Conservation (phyloP, 2,797 vertebrate species). For the Lates japonicus region DNA sequence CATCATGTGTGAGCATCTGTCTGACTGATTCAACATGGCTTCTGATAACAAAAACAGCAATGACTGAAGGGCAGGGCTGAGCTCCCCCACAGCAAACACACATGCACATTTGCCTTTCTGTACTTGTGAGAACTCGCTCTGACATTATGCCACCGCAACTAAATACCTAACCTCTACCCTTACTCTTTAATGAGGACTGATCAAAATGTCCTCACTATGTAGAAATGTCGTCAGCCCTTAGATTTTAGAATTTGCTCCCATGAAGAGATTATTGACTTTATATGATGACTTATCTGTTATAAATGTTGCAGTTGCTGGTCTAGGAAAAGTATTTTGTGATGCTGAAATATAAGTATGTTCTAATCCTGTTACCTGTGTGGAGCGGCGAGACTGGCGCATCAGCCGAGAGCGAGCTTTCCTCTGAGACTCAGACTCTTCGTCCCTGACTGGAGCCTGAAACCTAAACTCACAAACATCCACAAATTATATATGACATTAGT, state of each 20-base stretch:
- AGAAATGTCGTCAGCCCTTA: too few species aligned
- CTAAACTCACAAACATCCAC: conserved; percentile 71
- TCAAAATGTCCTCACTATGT: neutral
- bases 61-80: neutral
- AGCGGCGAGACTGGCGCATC: conserved; percentile 92
- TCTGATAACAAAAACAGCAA: neutral
- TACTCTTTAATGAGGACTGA: neutral
- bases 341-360: neutral
- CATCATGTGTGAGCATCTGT: neutral
- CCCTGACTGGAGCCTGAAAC: conserved; percentile 91
- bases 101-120: neutral
- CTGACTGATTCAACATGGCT: neutral
- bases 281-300: too few species aligned
- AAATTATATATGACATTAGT: neutral
- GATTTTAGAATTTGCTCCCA: too few species aligned
- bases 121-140: too few species aligned
- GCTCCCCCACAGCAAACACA: neutral
- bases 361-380: conserved; percentile 88
- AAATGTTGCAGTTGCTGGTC: neutral
- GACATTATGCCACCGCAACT: too few species aligned
- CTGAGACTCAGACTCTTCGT: conserved; percentile 95
- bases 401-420: conserved; percentile 93
- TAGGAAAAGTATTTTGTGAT: neutral
- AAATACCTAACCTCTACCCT: too few species aligned
- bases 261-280: too few species aligned